Evolutionary conservation across 2,797 vertebrate species (phyloP).

Genomic region (Acanthis flammea): DNA sequence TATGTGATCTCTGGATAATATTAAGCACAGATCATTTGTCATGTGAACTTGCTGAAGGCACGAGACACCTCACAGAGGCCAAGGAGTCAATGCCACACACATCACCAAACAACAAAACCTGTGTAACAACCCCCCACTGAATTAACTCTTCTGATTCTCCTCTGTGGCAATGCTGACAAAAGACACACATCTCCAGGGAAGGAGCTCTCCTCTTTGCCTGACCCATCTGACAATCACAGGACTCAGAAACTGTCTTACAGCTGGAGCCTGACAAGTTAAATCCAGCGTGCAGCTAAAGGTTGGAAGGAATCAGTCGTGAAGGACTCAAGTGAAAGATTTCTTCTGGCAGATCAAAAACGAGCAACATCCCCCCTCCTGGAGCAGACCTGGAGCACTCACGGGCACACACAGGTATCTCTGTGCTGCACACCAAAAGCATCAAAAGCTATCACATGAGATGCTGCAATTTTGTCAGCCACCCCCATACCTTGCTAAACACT

Average conservation of each 20-base stretch:
- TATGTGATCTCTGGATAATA: rapidly evolving
- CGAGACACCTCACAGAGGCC: background rate
- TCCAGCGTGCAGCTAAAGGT: background rate
- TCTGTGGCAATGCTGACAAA: background rate
- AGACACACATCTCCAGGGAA: background rate
- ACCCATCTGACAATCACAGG: background rate
- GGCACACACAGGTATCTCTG: background rate
- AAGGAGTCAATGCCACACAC: background rate
- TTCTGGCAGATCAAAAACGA: background rate
- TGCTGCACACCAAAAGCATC: background rate
- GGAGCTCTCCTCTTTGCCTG: background rate
- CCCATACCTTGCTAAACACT: background rate
- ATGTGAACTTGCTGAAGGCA: background rate
- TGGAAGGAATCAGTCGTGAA: background rate
- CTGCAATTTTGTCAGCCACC: background rate
- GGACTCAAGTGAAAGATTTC: background rate
- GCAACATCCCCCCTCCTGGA: background rate
- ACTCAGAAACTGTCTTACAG: background rate
- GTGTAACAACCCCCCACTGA: background rate
- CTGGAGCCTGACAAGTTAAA: background rate
- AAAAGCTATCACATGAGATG: background rate
- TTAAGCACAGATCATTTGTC: background rate
- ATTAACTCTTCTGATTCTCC: background rate
- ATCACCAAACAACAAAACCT: background rate
- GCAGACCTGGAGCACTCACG: rapidly evolving